phyloP scores from a whole-genome alignment of 2,113 vertebrate genomes.

The Prionailurus bengalensis region DNA sequence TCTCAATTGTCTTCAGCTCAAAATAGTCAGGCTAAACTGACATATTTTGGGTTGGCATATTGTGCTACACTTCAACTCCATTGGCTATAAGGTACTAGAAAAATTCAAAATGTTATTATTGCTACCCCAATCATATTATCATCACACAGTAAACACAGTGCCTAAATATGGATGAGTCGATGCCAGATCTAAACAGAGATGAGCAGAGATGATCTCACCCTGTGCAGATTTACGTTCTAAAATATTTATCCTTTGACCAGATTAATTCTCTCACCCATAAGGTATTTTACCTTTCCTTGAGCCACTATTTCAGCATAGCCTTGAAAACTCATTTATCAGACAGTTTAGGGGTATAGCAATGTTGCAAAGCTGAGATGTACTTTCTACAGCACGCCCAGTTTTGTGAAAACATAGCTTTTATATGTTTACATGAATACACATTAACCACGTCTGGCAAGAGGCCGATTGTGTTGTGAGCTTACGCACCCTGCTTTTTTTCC shows the following conservation, averaged over 20 bases:
- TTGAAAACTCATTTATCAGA: conserved; percentile 53
- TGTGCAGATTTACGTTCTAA: not conserved
- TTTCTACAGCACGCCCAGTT: not conserved
- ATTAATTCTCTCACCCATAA: conserved; percentile 1
- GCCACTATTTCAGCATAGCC: not conserved
- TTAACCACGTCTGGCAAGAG: not conserved
- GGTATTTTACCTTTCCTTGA: conserved; percentile 41
- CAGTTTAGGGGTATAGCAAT: not conserved
- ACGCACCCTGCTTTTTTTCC: not conserved
- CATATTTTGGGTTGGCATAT: not conserved
- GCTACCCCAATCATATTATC: not conserved
- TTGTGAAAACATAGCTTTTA: conserved; percentile 33
- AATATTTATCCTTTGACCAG: not conserved
- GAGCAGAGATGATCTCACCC: not conserved
- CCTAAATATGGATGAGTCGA: not conserved
- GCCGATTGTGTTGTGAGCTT: not conserved
- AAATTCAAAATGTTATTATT: not conserved
- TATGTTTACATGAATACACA: conserved; percentile 12
- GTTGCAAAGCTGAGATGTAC: conserved; percentile 14
- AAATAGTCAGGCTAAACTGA: not conserved
- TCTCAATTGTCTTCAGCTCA: not conserved
- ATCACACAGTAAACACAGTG: not conserved
- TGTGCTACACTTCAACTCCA: not conserved
- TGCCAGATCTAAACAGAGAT: not conserved
- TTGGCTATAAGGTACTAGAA: not conserved